Evolutionary conservation across 1,140 invertebrate genomes (phyloP), one percentile per base, ranked within the genome.

Genomic region (Streblospio benedicti): DNA sequence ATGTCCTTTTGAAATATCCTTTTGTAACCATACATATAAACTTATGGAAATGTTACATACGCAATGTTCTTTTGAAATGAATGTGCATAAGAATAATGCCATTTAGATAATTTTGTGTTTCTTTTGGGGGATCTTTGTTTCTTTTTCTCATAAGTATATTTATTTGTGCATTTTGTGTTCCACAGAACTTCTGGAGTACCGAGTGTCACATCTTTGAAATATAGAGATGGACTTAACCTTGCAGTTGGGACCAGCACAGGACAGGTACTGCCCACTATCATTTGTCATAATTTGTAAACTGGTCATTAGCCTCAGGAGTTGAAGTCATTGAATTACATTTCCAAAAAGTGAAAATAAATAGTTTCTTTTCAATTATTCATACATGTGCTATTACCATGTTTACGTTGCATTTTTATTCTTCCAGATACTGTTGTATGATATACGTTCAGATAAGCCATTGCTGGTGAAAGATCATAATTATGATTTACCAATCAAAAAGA

Each of bases 401-500:
- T 31, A 38, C 32, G 41, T 54, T 31, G 38, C n/a, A 12, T 53
- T 65, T 47, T 16, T 3, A 47, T 66, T 28, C 16, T 63, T 72
- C 54, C 61, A 83, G 76, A 71, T 97, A 30, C 80, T 98, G 2
- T 74, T 99, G 0, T 99, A 97, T 76, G 96, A 99, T 75, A 86
- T 99, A 52, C 83, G 96, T 62, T 89, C 93, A 4, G 86, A 85
- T 66, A 91, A 90, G 73, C 95, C 96, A 14, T 81, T 90, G 35
- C 74, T 87, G 30, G 80, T 93, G 0, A 98, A 99, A 78, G 93
- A 99, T 81, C 95, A 99, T 67, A 87, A 91, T 80, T 93, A 96
- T 79, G 89, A 87, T 56, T 80, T 91, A 45, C 91, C 94, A 0
- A 97, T 99, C 31, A 92, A 87, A 74, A 85, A 86, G 69, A 81